Conservation (phyloP, 2,797 vertebrate genomes). For the Sphenopsis melanotis region DNA sequence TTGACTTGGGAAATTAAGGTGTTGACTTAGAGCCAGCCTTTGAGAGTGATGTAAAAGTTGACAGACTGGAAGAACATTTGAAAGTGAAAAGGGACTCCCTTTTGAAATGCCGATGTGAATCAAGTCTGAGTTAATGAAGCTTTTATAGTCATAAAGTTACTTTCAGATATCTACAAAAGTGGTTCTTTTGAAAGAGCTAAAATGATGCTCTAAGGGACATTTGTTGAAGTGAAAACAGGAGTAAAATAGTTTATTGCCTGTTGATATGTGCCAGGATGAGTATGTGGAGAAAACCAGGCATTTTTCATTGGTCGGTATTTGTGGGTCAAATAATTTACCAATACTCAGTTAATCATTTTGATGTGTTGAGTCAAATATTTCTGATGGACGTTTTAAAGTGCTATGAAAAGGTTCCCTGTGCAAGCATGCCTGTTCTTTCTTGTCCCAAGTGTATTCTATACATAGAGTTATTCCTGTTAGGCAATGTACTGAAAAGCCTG, state of each 20-base stretch:
- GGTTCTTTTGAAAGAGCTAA: background rate
- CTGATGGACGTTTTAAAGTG: background rate
- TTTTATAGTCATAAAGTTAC: background rate
- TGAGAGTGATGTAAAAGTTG: background rate
- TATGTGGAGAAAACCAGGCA: background rate
- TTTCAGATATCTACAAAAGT: background rate
- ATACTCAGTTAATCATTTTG: background rate
- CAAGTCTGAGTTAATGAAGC: background rate
- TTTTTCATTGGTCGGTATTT: background rate
- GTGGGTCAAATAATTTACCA: background rate
- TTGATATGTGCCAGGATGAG: background rate
- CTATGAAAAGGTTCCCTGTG: background rate
- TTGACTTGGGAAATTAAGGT: background rate
- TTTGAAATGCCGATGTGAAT: background rate
- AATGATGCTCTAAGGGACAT: background rate
- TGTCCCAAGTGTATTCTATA: background rate
- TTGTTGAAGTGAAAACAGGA: background rate
- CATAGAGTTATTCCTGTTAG: background rate
- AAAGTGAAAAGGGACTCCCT: conserved; percentile 7
- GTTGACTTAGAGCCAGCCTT: background rate
- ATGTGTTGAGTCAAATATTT: background rate
- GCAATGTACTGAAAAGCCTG: background rate
- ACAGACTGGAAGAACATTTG: background rate
- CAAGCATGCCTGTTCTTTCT: background rate
- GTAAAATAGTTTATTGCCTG: background rate